Evolutionary conservation across 2,888 invertebrate species (phyloP), one percentile per base, ranked within the genome.

Genomic region (Strigamia crassipes): DNA sequence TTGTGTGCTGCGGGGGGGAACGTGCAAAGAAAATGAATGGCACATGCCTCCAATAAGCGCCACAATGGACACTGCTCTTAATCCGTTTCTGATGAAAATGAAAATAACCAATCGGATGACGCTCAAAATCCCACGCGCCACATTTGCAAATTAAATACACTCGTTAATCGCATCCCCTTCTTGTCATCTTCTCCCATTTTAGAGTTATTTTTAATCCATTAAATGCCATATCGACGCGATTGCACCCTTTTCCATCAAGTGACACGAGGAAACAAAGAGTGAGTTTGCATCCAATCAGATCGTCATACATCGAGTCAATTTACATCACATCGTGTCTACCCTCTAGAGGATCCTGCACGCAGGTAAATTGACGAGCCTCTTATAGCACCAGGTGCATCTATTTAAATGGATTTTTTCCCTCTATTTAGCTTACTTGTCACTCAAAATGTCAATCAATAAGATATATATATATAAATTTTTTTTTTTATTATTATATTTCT

Each of bases 1-100:
- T 56, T 56, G 56, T 18, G 18, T n/a, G 56, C 56, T 56, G 56
- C 56, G 10, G 56, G 56, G 56, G 56, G 18, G n/a, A 56, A 56
- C 56, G 56, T 56, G 56, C 56, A 56, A 56, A 56, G 56, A 56
- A 56, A 56, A 56, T 56, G 56, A 18, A 56, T 56, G 56, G 15
- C 56, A 46, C n/a, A 46, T 46, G 46, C 46, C 46, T 46, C 12
- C 46, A 56, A 56, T 18, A 56, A 56, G 56, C 56, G 56, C 18
- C n/a, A 56, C 56, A 56, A 56, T 56, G 56, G 56, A 56, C 56
- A 56, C 18, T 4, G n/a, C 15, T 56, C 56, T n/a, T 56, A 56
- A 56, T 56, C 56, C 56, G 56, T 56, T 56, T 56, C 56, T 56
- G 56, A 56, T 56, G 56, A 56, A 51, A 56, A 46, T 46, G n/a